Percentiles rank a stretch among this genome's conserved stretches.
phyloP scores from a whole-genome alignment of 2,797 vertebrate genomes.

The Pseudomugil gertrudae region DNA sequence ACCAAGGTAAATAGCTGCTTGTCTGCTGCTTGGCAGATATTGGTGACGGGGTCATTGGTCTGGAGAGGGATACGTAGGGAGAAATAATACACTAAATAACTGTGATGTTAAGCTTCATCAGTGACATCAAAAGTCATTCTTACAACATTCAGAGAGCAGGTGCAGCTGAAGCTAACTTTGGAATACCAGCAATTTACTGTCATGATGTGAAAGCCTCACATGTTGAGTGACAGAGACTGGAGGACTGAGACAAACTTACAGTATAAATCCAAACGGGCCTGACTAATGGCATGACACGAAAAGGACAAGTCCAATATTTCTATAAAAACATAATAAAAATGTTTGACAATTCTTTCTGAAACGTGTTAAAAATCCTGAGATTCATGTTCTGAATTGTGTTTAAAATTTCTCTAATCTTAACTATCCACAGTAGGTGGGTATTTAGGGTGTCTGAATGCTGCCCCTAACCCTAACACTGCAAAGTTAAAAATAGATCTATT shows the following conservation, averaged over 20 bases:
- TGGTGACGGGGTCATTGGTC: slow-evolving; percentile 96
- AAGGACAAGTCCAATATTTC: background rate
- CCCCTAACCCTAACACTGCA: background rate
- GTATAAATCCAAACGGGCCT: background rate
- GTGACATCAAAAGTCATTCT: slow-evolving; percentile 2
- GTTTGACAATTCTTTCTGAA: background rate
- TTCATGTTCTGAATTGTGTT: too few species aligned
- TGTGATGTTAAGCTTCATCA: background rate
- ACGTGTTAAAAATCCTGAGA: too few species aligned
- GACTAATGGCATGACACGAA: background rate
- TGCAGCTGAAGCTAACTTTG: slow-evolving; percentile 12
- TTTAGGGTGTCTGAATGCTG: background rate
- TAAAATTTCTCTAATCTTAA: too few species aligned
- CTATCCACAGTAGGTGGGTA: background rate
- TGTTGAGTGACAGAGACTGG: background rate
- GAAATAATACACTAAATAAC: background rate
- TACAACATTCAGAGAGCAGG: slow-evolving; percentile 6
- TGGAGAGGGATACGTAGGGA: slow-evolving; percentile 55
- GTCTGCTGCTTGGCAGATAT: slow-evolving; percentile 96
- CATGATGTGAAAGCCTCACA: background rate
- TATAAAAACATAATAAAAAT: background rate
- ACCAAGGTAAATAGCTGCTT: slow-evolving; percentile 95
- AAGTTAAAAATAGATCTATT: background rate
- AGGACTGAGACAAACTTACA: background rate
- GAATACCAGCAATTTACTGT: slow-evolving; percentile 18